Base-by-base conservation (phyloP, 37 sponge, comb jelly and placozoan genomes). In the Petrosia ficiformis region DNA sequence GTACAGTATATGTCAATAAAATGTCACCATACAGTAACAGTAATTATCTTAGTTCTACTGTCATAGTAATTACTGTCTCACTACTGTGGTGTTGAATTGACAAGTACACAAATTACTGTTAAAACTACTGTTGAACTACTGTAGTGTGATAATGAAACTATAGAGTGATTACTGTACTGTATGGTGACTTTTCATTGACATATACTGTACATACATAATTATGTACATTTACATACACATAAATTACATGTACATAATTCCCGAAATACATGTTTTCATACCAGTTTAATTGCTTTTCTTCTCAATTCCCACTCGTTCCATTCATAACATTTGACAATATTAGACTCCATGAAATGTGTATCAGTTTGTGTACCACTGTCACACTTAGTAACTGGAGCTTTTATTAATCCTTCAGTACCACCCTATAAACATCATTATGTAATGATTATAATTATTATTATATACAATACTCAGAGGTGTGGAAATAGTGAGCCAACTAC, bases 301-400 rank as follows among this genome's bases (percentile, higher is more conserved):
- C 99, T 82, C 77, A 98, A 78, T 67, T 95, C 96, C 99, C 99
- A 98, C 39, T 98, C 99, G 69, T 98, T 98, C 99, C 99, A 98
- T 72, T 98, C 96, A 80, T 98, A 98, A 3, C 94, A 93, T 73
- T 78, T 87, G 64, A 87, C 92, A 52, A 97, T 85, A 63, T 87
- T 91, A 22, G 87, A 80, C 75, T 93, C 94, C 86, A 93, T 79
- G 31, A 89, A 82, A 72, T 96, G 97, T 29, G 93, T 93, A 72
- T 99, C 99, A 26, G 99, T 99, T 72, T 99, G 99, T n/a, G 94
- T 94, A 4, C 99, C 96, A 35, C 70, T 83, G 70, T 99, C 96
- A 69, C 86, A 77, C 72, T 92, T 93, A 14, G 90, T 93, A 43
- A 98, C 86, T 30, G 99, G 99, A 44, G 82, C 48, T 61, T 83